Evolutionary conservation across 2,888 invertebrate genomes (phyloP), one percentile per base, ranked within the genome.

Genomic region (Esperia sulphurella): DNA sequence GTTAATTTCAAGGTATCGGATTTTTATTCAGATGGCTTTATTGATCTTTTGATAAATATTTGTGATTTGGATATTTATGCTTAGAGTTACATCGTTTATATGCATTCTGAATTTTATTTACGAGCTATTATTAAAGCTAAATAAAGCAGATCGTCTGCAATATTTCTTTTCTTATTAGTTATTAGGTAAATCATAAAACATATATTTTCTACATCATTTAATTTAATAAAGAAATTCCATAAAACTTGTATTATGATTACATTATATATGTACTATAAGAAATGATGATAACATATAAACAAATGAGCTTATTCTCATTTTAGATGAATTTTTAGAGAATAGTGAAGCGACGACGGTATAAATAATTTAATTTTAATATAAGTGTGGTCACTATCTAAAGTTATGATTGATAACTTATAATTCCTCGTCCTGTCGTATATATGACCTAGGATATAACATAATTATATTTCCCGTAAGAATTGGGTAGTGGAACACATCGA

Each of bases 301-400:
- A 52, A 56, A 57, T 65, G 68, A 71, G 70, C 63, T 71, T 68
- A 65, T 49, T 61, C 62, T 64, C 63, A 55, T 61, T 61, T 56
- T 59, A 47, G 51, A 55, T 52, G 50, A 52, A 55, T 53, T 54
- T 51, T 45, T 49, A 49, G 48, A 12, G 13, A 46, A 37, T 53
- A 53, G 45, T 35, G 41, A 30, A 39, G 9, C n/a, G 40, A n/a
- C 35, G 35, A 35, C n/a, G 35, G 9, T 35, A n/a, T 35, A n/a
- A n/a, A 6, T n/a, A 6, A n/a, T 35, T 10, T 35, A 35, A 31
- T n/a, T n/a, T n/a, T n/a, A n/a, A n/a, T n/a, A n/a, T n/a, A n/a
- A n/a, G n/a, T n/a, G 31, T 31, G 31, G 10, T 31, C 30, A 31
- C 31, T 31, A 10, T 9, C 5, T 7, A 31, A 31, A 8, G 8